Evolutionary conservation across 2,888 invertebrate species (phyloP), one percentile per base, ranked within the genome.

Genomic region (Ptychoptera contaminata): DNA sequence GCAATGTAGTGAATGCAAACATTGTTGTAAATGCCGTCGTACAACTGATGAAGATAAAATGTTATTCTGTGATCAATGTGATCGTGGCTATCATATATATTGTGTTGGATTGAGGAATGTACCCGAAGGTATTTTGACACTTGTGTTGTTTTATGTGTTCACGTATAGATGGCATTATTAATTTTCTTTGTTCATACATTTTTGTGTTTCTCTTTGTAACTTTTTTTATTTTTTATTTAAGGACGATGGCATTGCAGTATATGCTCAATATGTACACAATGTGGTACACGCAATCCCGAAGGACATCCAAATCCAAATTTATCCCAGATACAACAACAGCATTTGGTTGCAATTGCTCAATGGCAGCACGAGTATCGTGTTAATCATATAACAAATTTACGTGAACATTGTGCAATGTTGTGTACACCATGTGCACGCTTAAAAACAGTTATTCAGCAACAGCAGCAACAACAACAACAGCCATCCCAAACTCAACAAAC

Each of bases 1-100:
- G 94, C 87, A 87, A 65, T 94, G 93, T 62, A 83, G 83, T 53
- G 90, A 88, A 55, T 94, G 93, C 67, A 93, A 93, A 70, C 77
- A 79, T 41, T 94, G 94, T 68, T 77, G 80, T 50, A 76, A 79
- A 52, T 94, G 93, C 65, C 74, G 76, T 54, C 80, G 80, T 61
- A 79, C 82, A 32, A 79, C 79, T 51, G 82, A 85, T 62, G 86
- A 85, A 68, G 86, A 86, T 58, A 85, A 87, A 67, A 90, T 92
- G 87, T 74, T 93, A 58, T 91, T 84, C 68, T 94, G 93, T 65
- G 92, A 93, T 65, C 79, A 84, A 58, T 94, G 93, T 68, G 93
- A 93, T 68, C 73, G 92, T 59, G 92, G 92, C 66, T 91, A 84
- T 68, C 93, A 93, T 63, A 84, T 87, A 51, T 87, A 85, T 68